phyloP scores from a whole-genome alignment of 1,140 invertebrate genomes.

The Prorops nasuta region DNA sequence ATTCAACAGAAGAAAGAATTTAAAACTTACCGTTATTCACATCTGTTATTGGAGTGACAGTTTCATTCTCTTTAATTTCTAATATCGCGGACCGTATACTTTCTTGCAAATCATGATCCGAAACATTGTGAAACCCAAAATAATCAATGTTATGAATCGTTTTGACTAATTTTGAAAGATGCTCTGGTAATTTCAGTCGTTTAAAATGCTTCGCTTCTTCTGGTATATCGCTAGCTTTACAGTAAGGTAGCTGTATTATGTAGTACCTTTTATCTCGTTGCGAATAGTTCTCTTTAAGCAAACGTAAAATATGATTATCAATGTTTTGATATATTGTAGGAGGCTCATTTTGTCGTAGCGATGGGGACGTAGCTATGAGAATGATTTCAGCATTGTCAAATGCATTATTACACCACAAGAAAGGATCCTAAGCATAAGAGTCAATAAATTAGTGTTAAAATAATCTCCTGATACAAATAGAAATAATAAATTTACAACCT shows the following conservation, averaged over 20 bases:
- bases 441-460: too few species aligned
- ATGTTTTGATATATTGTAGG: conserved; percentile 39
- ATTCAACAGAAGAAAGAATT: background rate
- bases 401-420: conserved; percentile 46
- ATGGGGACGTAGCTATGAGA: conserved; percentile 44
- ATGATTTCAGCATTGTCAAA: conserved; percentile 41
- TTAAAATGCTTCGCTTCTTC: conserved; percentile 43
- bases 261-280: conserved; percentile 41
- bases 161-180: conserved; percentile 42
- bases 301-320: conserved; percentile 38
- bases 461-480: too few species aligned
- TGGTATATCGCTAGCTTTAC: conserved; percentile 40
- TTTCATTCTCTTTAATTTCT: conserved; percentile 23
- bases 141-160: conserved; percentile 38
- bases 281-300: conserved; percentile 42
- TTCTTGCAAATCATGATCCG: conserved; percentile 36
- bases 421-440: conserved; percentile 45
- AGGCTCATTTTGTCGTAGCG: conserved; percentile 19
- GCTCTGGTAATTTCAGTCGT: conserved; percentile 39
- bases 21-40: background rate
- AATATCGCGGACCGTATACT: conserved; percentile 36
- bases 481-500: too few species aligned
- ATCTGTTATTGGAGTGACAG: background rate
- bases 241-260: conserved; percentile 47
- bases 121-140: conserved; percentile 27